Conservation (phyloP, 37 sponge, comb jelly and placozoan genomes). For the Theonella swinhoei region DNA sequence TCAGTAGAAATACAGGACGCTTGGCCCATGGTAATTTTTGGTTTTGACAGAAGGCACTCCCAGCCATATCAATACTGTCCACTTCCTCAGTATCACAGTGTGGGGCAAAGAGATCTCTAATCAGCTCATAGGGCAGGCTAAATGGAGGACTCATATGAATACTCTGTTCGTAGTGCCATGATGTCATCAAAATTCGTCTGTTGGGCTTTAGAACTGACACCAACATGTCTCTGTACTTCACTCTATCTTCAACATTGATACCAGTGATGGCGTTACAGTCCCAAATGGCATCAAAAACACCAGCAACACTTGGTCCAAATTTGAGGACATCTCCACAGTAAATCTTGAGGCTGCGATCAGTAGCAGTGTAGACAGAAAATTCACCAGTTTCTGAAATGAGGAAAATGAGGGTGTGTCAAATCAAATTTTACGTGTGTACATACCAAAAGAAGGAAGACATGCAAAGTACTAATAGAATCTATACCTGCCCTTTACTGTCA, state of each 20-base stretch:
- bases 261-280: conserved; percentile 63
- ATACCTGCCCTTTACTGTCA: no score
- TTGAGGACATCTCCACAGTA: conserved; percentile 54
- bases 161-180: conserved; percentile 42
- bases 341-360: conserved; percentile 34
- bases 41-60: neutral
- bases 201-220: conserved; percentile 20
- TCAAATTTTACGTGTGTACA: no score
- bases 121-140: conserved; percentile 16
- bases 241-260: conserved; percentile 34
- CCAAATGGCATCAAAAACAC: conserved; percentile 74
- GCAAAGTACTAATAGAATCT: no score
- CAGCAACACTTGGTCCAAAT: conserved; percentile 8
- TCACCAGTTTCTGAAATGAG: neutral
- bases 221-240: conserved; percentile 17
- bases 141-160: conserved; percentile 20
- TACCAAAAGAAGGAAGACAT: no score
- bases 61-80: conserved; percentile 7
- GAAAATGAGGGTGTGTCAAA: no score
- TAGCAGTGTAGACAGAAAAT: conserved; percentile 42
- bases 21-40: neutral
- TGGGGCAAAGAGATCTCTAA: conserved; percentile 23
- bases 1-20: neutral
- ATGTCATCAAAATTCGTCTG: conserved; percentile 38
- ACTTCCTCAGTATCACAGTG: conserved; percentile 18